Conservation (phyloP, 2,888 invertebrate species). For the Mycalesis mineus region DNA sequence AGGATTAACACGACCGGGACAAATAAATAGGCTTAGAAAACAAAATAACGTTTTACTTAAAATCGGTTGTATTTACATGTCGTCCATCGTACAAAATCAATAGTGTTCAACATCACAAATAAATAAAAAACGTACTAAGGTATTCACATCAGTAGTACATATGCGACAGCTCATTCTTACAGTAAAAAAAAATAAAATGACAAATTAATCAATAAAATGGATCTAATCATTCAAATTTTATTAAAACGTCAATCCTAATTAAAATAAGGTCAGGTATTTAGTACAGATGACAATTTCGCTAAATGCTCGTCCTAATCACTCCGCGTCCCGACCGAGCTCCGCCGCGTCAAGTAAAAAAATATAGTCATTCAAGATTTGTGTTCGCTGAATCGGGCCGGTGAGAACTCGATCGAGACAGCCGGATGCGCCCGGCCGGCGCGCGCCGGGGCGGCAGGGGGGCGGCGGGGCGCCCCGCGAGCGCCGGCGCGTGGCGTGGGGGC, state of each 20-base stretch:
- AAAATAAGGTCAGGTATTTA: conserved; percentile 25
- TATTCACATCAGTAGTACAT: conserved; percentile 71
- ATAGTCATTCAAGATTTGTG: conserved; percentile 34
- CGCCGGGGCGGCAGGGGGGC: conserved; percentile 36
- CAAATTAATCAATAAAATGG: conserved; percentile 60
- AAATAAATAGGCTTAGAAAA: conserved; percentile 73
- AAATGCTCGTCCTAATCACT: conserved; percentile 54
- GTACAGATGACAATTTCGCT: conserved; percentile 34
- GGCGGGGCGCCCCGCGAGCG: conserved; percentile 56
- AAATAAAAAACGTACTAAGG: conserved; percentile 77
- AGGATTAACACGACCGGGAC: conserved; percentile 39
- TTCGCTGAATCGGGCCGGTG: conserved; percentile 41
- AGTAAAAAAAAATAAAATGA: conserved; percentile 70
- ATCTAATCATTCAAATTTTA: conserved; percentile 45
- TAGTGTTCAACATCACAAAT: conserved; percentile 78
- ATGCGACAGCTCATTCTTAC: conserved; percentile 70
- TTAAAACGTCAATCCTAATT: conserved; percentile 53
- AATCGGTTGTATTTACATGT: conserved; percentile 79
- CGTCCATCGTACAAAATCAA: conserved; percentile 78
- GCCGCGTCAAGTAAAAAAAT: conserved; percentile 41
- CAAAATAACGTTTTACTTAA: conserved; percentile 78
- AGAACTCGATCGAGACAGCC: conserved; percentile 19
- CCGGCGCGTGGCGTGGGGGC: conserved; percentile 60
- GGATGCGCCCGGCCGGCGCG: conserved; percentile 34
- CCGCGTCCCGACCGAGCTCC: conserved; percentile 38